Percentiles rank a stretch among this genome's conserved stretches.
These are phyloP conservation scores for Drosophila suboccidentalis DNA, from an alignment of 2,888 invertebrate genomes.

Conservation along the genomic window DNA sequence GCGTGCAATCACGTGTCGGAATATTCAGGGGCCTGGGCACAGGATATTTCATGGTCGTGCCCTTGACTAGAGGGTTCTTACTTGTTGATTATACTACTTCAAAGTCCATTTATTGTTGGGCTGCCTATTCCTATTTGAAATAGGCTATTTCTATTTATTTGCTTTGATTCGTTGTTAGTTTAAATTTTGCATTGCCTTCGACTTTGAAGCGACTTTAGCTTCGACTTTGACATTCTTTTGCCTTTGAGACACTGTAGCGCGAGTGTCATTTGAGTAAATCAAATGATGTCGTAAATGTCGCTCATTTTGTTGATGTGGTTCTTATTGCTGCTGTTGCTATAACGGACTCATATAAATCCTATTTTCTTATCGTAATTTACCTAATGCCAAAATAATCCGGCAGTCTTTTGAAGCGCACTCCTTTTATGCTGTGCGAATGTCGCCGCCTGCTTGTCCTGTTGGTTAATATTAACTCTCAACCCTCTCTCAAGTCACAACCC, in stretches of 20 bases:
- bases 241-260: conserved; percentile 24
- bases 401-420: conserved; percentile 43
- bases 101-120: conserved; percentile 16
- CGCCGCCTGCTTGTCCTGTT: conserved; percentile 31
- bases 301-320: conserved; percentile 4
- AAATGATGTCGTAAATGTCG: conserved; percentile 69
- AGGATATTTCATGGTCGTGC: neutral
- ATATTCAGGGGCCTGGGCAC: too few relatives aligned
- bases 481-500: neutral
- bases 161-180: conserved; percentile 47
- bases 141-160: conserved; percentile 2
- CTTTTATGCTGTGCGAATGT: conserved; percentile 48
- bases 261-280: conserved; percentile 63
- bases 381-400: conserved; percentile 59
- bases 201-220: conserved; percentile 6
- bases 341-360: conserved; percentile 61
- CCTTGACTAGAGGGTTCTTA: neutral
- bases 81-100: neutral
- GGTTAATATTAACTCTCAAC: conserved; percentile 1
- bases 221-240: conserved; percentile 51
- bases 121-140: neutral
- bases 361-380: conserved; percentile 72
- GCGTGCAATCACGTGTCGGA: too few relatives aligned
- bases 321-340: conserved; percentile 24
- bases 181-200: conserved; percentile 33